Evolutionary conservation across 2,113 vertebrate species (phyloP).

Genomic region (Hydrochoerus hydrochaeris): DNA sequence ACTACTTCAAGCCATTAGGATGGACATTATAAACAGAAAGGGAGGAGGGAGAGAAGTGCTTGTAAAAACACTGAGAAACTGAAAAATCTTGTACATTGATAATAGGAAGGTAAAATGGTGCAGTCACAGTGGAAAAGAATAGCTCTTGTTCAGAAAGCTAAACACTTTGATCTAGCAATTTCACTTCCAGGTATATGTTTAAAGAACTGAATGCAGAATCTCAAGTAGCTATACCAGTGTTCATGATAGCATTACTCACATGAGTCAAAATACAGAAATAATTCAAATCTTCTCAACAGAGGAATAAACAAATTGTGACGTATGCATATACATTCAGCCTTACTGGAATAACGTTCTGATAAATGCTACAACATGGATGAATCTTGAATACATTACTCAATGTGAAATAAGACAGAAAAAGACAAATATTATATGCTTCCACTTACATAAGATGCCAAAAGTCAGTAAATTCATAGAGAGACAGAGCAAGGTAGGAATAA

Average conservation of each 20-base stretch:
- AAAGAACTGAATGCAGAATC: not conserved
- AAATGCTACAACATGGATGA: not conserved
- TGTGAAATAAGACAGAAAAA: slow-evolving; percentile 1
- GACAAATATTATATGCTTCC: not conserved
- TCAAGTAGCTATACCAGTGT: not conserved
- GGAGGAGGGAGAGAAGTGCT: not conserved
- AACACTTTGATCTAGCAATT: not conserved
- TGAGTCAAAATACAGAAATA: not conserved
- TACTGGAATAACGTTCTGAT: not conserved
- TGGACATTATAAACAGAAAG: not conserved
- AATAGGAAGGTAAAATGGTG: not conserved
- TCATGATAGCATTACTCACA: not conserved
- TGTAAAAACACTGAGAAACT: not conserved
- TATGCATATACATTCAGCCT: not conserved
- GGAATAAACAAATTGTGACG: not conserved
- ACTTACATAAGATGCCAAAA: not conserved
- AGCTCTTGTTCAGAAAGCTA: not conserved
- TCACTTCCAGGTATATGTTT: not conserved
- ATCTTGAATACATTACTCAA: not conserved
- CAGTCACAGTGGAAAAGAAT: not conserved
- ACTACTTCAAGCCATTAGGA: not conserved
- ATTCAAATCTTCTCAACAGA: not conserved
- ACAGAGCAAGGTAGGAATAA: not conserved
- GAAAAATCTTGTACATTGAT: not conserved
- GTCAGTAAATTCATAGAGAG: not conserved